Conservation (phyloP, 2,797 vertebrate genomes). For the Botia almorhae region DNA sequence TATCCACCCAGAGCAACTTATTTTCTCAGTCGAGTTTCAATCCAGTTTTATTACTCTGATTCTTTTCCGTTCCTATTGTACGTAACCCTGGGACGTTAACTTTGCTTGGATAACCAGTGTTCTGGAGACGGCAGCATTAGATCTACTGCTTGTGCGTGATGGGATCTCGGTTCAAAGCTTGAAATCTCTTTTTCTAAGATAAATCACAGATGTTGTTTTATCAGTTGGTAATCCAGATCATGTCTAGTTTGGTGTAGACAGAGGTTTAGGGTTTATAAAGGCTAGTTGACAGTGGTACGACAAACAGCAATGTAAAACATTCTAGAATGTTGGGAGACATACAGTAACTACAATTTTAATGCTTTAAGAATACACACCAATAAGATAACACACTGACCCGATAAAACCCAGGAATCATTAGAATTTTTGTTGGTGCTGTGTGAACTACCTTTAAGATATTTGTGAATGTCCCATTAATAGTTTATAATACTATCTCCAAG, state of each 20-base stretch:
- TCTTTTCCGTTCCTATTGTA: conserved; percentile 2
- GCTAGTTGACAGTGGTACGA: not conserved
- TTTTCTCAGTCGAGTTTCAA: conserved; percentile 48
- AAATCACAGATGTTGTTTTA: not conserved
- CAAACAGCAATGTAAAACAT: not conserved
- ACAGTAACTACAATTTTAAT: not conserved
- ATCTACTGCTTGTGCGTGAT: not conserved
- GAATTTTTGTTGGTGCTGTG: not conserved
- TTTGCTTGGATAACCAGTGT: not conserved
- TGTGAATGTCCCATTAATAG: conserved; percentile 25
- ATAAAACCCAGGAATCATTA: not conserved
- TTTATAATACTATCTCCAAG: conserved; percentile 15
- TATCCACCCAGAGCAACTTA: conserved; percentile 54
- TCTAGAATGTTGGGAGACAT: not conserved
- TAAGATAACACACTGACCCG: not conserved
- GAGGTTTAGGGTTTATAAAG: conserved; percentile 8
- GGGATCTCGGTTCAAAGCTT: too few species aligned
- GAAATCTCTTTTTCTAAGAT: too few species aligned
- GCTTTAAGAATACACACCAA: not conserved
- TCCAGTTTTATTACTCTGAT: conserved; percentile 45
- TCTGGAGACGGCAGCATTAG: not conserved
- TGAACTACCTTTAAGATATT: not conserved
- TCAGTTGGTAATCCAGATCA: not conserved
- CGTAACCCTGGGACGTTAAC: conserved; percentile 4
- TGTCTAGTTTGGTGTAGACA: not conserved